Percentiles rank a stretch among this genome's conserved stretches.
These are phyloP conservation scores for Actinopyga echinites DNA, from an alignment of 53 echinoderm and acorn worm species.

Conservation along the genomic window DNA sequence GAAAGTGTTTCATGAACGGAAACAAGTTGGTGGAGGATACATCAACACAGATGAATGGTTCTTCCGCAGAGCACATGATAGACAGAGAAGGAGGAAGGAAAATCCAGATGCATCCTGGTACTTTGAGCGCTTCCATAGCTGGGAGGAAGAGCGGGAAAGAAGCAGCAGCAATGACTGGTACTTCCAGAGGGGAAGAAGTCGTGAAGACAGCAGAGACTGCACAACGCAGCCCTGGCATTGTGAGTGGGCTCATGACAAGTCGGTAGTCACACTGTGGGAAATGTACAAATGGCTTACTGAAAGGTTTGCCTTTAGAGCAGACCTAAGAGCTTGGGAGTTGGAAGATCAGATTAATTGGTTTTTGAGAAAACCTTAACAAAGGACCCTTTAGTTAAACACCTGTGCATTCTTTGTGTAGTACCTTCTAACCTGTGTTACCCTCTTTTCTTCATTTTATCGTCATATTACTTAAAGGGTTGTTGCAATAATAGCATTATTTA, in stretches of 20 bases:
- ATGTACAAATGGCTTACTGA: constrained; percentile 91
- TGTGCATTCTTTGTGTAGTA: too few relatives aligned
- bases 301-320: constrained; percentile 65
- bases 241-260: constrained; percentile 44
- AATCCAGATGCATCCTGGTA: constrained; percentile 24
- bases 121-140: constrained; percentile 26
- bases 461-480: background rate
- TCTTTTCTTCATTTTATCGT: too few relatives aligned
- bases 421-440: too few relatives aligned
- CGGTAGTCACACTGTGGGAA: constrained; percentile 89
- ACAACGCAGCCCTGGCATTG: constrained; percentile 15
- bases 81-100: constrained; percentile 46
- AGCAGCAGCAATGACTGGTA: constrained; percentile 67
- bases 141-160: constrained; percentile 12
- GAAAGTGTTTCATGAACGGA: constrained; percentile 13
- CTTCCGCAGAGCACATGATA: constrained; percentile 69
- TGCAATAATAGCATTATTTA: constrained; percentile 20
- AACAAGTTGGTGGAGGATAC: constrained; percentile 68
- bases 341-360: constrained; percentile 94
- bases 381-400: too few relatives aligned
- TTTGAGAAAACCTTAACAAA: constrained; percentile 66
- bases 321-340: constrained; percentile 72
- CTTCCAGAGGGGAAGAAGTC: constrained; percentile 67
- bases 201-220: constrained; percentile 39
- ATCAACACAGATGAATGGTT: constrained; percentile 85